Evolutionary conservation across 2,113 vertebrate species (phyloP).

Genomic region (Turnix velox): DNA sequence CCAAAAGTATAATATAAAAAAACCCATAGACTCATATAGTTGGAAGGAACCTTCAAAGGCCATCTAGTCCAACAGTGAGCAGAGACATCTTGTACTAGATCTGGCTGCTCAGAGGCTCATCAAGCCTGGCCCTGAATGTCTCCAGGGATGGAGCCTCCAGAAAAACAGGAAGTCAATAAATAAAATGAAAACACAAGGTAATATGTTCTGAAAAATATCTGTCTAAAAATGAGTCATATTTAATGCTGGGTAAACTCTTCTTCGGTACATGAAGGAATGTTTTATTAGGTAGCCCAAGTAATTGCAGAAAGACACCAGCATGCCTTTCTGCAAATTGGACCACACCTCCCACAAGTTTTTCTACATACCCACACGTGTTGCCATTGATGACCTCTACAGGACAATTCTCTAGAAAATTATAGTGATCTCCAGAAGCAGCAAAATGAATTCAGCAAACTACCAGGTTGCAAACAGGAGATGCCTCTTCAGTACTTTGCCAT

Average conservation of each 20-base stretch:
- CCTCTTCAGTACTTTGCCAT: background rate
- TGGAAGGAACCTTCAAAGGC: too few relatives aligned
- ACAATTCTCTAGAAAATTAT: background rate
- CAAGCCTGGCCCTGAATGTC: too few relatives aligned
- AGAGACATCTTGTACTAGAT: too few relatives aligned
- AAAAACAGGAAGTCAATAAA: background rate
- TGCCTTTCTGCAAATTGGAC: background rate
- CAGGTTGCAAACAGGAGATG: background rate
- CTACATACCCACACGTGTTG: background rate
- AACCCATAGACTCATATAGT: too few relatives aligned
- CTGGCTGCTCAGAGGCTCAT: too few relatives aligned
- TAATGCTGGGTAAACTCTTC: background rate
- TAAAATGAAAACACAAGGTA: background rate
- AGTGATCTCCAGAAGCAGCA: background rate
- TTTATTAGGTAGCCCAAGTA: conserved; percentile 4
- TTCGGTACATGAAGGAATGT: background rate
- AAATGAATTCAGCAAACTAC: background rate
- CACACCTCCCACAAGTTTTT: background rate
- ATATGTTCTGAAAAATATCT: background rate
- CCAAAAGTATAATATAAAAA: too few relatives aligned
- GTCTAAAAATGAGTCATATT: background rate
- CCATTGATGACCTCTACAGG: background rate
- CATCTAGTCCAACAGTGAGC: too few relatives aligned
- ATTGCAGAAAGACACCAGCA: background rate
- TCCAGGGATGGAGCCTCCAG: too few relatives aligned